phyloP scores from a whole-genome alignment of 2,113 vertebrate species.

The Ammodytes dubius region DNA sequence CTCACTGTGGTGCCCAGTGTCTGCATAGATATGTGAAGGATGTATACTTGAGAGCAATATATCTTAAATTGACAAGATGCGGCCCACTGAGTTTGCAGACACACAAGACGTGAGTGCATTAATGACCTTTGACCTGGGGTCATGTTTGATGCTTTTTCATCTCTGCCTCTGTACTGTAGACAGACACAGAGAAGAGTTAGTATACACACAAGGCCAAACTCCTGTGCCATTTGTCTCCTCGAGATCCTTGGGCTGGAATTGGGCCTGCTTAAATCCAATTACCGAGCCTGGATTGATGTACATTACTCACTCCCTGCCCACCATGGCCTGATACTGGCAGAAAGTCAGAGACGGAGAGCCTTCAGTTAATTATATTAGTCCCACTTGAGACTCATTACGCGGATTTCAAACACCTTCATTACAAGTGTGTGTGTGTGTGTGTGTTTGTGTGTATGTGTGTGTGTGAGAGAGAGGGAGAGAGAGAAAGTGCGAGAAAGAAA shows the following conservation, averaged over 20 bases:
- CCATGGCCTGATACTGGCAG: constrained; percentile 16
- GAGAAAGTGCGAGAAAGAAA: background rate
- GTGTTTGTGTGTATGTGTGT: background rate
- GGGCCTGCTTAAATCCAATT: constrained; percentile 62
- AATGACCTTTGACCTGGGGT: constrained; percentile 26
- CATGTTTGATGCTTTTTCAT: background rate
- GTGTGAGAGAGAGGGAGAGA: background rate
- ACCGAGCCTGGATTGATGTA: constrained; percentile 47
- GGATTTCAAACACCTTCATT: constrained; percentile 47
- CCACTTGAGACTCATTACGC: constrained; percentile 51
- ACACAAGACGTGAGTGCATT: background rate
- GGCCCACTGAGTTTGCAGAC: background rate
- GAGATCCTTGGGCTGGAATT: constrained; percentile 31
- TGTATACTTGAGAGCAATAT: background rate
- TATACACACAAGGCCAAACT: background rate
- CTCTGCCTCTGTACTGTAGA: background rate
- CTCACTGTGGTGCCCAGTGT: background rate
- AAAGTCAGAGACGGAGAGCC: background rate
- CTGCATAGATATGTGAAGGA: background rate
- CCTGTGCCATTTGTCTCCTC: constrained; percentile 25
- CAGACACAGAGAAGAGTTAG: constrained; percentile 1
- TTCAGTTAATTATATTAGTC: constrained; percentile 56
- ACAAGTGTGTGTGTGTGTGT: background rate
- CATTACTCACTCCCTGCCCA: constrained; percentile 61
- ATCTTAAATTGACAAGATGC: background rate